A percentile compares a stretch with the other conserved stretches of the same genome.
Conservation (phyloP, 2,113 vertebrate genomes). For the Lipotes vexillifer region DNA sequence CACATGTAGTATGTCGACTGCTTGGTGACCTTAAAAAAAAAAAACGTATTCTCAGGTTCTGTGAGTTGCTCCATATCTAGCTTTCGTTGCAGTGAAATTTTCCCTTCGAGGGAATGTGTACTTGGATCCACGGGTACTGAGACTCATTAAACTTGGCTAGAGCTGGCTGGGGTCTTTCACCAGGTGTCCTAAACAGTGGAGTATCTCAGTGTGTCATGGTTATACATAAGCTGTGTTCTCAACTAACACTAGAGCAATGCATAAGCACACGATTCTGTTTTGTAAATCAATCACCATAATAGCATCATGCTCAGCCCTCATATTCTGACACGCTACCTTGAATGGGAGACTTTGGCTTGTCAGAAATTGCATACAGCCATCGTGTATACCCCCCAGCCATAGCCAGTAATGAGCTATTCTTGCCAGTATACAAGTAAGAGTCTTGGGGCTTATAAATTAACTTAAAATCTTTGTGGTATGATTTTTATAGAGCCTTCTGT, state of each 20-base stretch:
- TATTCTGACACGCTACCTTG: neutral
- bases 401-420: neutral
- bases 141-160: neutral
- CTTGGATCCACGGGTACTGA: neutral
- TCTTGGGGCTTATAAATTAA: neutral
- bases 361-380: neutral
- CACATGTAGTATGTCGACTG: neutral
- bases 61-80: neutral
- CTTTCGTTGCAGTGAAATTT: neutral
- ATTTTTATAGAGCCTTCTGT: conserved; percentile 34
- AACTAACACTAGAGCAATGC: too few species aligned
- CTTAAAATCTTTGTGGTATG: neutral
- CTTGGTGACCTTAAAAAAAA: neutral
- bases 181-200: neutral
- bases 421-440: neutral
- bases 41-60: neutral
- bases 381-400: neutral
- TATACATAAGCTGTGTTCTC: rapidly evolving
- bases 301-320: neutral
- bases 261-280: neutral
- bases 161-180: neutral
- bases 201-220: neutral
- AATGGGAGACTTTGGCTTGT: neutral
- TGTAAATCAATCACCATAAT: neutral
- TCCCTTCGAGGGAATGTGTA: neutral